phyloP scores from a whole-genome alignment of 2,888 invertebrate genomes.

The Caenorhabditis sp. region DNA sequence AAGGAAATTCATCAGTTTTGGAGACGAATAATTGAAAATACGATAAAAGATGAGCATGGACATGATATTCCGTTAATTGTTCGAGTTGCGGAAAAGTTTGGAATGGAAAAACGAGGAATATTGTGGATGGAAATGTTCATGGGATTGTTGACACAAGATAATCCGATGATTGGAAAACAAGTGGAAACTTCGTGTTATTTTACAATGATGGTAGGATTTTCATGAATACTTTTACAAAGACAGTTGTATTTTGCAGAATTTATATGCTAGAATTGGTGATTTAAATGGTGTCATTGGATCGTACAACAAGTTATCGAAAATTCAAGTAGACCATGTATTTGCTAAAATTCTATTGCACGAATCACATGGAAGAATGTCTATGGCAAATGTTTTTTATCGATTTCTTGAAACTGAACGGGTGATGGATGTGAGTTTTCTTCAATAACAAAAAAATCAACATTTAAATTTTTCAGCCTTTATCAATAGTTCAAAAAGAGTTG shows the following conservation, averaged over 20 bases:
- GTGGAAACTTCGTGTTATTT: conserved; percentile 16
- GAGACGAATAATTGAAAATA: conserved; percentile 16
- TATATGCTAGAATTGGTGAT: conserved; percentile 26
- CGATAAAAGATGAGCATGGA: conserved; percentile 18
- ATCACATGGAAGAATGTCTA: conserved; percentile 20
- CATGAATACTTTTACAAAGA: neutral
- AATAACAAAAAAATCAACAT: neutral
- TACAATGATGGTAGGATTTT: conserved; percentile 12
- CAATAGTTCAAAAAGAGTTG: neutral
- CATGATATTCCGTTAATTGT: conserved; percentile 28
- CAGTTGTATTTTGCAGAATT: conserved; percentile 6
- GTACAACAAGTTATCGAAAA: conserved; percentile 12
- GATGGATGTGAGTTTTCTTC: neutral
- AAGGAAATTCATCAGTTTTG: conserved; percentile 10
- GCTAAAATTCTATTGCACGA: conserved; percentile 29
- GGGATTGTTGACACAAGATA: conserved; percentile 9
- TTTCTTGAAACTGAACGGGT: neutral
- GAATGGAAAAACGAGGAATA: conserved; percentile 40
- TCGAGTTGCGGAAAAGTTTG: conserved; percentile 20
- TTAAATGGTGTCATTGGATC: conserved; percentile 32
- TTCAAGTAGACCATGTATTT: conserved; percentile 32
- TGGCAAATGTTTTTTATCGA: neutral
- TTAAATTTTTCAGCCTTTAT: neutral
- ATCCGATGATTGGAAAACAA: conserved; percentile 4
- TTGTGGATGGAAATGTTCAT: conserved; percentile 31